These are phyloP conservation scores for Danaus melanippus DNA, from an alignment of 1,140 invertebrate genomes.

Conservation along the genomic window DNA sequence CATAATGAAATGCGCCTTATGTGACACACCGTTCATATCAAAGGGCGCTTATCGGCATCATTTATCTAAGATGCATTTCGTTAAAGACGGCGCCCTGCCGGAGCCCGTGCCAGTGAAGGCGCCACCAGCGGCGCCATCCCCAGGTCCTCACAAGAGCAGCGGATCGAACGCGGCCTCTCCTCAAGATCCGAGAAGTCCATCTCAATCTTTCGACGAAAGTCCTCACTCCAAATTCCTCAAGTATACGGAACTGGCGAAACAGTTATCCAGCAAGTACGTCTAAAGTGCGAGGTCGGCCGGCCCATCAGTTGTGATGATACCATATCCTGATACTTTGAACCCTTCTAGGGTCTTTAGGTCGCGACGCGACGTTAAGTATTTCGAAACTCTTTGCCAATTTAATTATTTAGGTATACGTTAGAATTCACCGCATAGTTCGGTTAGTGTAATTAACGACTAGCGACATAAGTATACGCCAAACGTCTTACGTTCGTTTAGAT, in stretches of 20 bases:
- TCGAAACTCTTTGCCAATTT: conserved; percentile 72
- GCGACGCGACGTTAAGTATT: conserved; percentile 67
- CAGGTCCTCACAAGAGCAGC: conserved; percentile 63
- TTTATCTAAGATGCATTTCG: conserved; percentile 96
- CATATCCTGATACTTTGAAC: conserved; percentile 71
- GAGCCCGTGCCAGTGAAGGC: conserved; percentile 77
- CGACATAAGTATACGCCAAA: conserved; percentile 72
- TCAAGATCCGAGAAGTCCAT: conserved; percentile 70
- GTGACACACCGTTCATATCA: conserved; percentile 96
- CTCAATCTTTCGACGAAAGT: conserved; percentile 87
- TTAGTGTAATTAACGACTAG: conserved; percentile 69
- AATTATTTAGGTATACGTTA: conserved; percentile 71
- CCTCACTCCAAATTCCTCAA: conserved; percentile 97
- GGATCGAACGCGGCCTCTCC: conserved; percentile 70
- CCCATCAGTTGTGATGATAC: conserved; percentile 68
- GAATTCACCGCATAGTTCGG: conserved; percentile 65
- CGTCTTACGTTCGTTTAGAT: conserved; percentile 68
- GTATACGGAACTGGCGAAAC: conserved; percentile 96
- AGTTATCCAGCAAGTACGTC: conserved; percentile 96
- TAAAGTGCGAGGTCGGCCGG: conserved; percentile 53
- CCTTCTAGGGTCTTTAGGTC: conserved; percentile 56
- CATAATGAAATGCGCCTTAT: conserved; percentile 96
- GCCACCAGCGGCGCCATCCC: conserved; percentile 52
- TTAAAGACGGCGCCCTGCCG: conserved; percentile 90
- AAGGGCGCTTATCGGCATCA: conserved; percentile 98